These are phyloP conservation scores for Aphaenogaster ashmeadi DNA, from an alignment of 1,140 invertebrate species.

Conservation along the genomic window DNA sequence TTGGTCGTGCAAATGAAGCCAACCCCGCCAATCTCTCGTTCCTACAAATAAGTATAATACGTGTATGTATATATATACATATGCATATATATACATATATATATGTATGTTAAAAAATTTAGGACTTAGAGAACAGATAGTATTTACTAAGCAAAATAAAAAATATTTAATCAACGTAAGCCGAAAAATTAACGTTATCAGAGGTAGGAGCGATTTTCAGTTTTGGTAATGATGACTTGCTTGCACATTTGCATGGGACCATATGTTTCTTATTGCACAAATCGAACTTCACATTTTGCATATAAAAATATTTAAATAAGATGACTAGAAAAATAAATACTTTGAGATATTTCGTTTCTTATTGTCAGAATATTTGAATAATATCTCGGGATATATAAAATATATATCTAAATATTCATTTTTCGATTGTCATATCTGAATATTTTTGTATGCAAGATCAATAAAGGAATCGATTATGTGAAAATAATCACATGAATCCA, in stretches of 20 bases:
- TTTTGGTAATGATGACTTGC: constrained; percentile 32
- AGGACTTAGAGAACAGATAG: constrained; percentile 20
- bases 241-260: neutral
- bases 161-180: constrained; percentile 34
- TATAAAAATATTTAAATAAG: constrained; percentile 9
- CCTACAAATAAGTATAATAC: constrained; percentile 53
- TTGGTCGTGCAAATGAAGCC: constrained; percentile 20
- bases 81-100: constrained; percentile 8
- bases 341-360: neutral
- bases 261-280: neutral
- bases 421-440: neutral
- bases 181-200: constrained; percentile 28
- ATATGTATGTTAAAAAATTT: constrained; percentile 17
- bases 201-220: constrained; percentile 13
- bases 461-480: neutral
- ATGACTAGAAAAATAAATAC: constrained; percentile 14
- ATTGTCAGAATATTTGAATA: constrained; percentile 21
- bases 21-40: constrained; percentile 55
- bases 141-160: constrained; percentile 11
- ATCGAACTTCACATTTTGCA: neutral
- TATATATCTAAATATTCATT: constrained; percentile 7
- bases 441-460: constrained; percentile 18
- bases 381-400: constrained; percentile 10
- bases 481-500: constrained; percentile 35
- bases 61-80: neutral